Evolutionary conservation across 2,797 vertebrate species (phyloP).

Genomic region (Parotocinclus haroldoi): DNA sequence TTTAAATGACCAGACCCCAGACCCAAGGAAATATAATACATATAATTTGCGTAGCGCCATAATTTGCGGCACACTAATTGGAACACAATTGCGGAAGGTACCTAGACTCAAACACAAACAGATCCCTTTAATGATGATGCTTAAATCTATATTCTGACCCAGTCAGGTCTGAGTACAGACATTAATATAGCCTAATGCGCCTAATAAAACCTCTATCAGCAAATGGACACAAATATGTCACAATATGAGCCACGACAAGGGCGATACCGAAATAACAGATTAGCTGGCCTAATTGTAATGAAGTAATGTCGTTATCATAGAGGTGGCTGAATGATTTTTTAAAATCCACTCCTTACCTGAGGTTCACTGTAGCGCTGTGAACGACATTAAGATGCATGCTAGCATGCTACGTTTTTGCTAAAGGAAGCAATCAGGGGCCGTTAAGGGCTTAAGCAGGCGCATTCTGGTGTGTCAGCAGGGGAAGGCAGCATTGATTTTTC

Average conservation of each 20-base stretch:
- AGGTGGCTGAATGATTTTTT: not conserved
- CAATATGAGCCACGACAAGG: slow-evolving; percentile 15
- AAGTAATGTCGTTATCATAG: slow-evolving; percentile 40
- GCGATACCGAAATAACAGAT: slow-evolving; percentile 29
- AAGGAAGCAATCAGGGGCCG: slow-evolving; percentile 42
- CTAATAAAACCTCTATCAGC: slow-evolving; percentile 14
- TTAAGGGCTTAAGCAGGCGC: slow-evolving; percentile 33
- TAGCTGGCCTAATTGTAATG: slow-evolving; percentile 26
- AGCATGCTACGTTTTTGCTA: slow-evolving; percentile 13
- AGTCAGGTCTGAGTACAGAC: not conserved
- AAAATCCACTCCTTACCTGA: too few species aligned
- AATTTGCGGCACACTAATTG: slow-evolving; percentile 15
- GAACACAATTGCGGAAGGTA: slow-evolving; percentile 5
- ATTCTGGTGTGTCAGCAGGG: slow-evolving; percentile 28
- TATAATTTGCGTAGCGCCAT: not conserved
- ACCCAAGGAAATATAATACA: not conserved
- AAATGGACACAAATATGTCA: slow-evolving; percentile 16
- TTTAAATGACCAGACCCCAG: not conserved
- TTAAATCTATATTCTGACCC: slow-evolving; percentile 17
- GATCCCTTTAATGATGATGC: slow-evolving; percentile 23
- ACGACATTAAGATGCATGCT: not conserved
- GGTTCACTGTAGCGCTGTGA: not conserved
- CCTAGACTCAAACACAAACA: slow-evolving; percentile 11
- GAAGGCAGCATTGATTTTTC: slow-evolving; percentile 51
- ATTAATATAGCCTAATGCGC: slow-evolving; percentile 28